phyloP scores from a whole-genome alignment of 2,797 vertebrate genomes.

The Halcyon badia region DNA sequence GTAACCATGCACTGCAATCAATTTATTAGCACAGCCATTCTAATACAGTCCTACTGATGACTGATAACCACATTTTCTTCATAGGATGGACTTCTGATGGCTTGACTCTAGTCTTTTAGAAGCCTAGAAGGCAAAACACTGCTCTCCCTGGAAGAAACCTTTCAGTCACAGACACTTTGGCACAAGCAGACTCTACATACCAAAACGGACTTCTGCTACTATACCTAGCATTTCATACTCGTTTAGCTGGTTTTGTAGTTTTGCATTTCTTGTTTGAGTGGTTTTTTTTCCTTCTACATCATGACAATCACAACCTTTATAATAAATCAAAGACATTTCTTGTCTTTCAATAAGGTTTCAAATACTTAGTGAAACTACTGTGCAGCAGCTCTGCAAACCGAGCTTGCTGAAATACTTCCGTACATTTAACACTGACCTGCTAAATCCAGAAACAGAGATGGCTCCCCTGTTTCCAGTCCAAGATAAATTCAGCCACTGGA shows the following conservation, averaged over 20 bases:
- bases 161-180: neutral
- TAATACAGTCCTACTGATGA: neutral
- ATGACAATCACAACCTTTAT: neutral
- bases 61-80: neutral
- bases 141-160: neutral
- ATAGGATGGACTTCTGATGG: neutral
- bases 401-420: neutral
- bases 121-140: neutral
- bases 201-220: neutral
- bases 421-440: slow-evolving; percentile 87
- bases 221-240: neutral
- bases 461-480: slow-evolving; percentile 97
- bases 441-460: slow-evolving; percentile 92
- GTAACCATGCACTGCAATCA: slow-evolving; percentile 33
- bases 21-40: slow-evolving; percentile 25
- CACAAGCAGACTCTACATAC: neutral
- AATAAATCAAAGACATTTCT: neutral
- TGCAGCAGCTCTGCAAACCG: neutral
- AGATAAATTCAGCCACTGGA: slow-evolving; percentile 97
- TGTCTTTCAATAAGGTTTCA: slow-evolving; percentile 1
- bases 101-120: neutral
- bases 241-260: neutral
- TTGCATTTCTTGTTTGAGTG: no score
- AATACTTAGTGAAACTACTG: neutral
- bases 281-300: neutral